Evolutionary conservation across 2,113 vertebrate genomes (phyloP).

Genomic region (Oxygymnocypris stewartii): DNA sequence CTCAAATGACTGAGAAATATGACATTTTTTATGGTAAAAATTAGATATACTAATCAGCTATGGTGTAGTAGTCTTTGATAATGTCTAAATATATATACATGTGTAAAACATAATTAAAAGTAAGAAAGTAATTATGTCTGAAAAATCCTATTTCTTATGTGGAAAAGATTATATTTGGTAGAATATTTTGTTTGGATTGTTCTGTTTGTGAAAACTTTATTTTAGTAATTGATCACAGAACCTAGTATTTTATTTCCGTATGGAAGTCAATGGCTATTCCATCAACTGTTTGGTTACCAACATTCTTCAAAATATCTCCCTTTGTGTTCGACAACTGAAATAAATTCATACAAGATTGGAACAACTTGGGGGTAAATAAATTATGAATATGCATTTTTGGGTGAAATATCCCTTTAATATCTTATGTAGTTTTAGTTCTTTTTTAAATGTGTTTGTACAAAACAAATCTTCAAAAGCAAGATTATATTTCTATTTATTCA

Average conservation of each 20-base stretch:
- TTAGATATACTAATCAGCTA: background rate
- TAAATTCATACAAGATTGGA: background rate
- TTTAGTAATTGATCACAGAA: too few species aligned
- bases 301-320: too few species aligned
- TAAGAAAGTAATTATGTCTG: background rate
- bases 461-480: background rate
- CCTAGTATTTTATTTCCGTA: too few species aligned
- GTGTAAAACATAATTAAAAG: background rate
- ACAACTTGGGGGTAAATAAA: background rate
- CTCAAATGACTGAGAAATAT: too few species aligned
- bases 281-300: too few species aligned
- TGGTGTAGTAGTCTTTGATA: background rate
- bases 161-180: too few species aligned
- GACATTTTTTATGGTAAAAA: too few species aligned
- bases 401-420: background rate
- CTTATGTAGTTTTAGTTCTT: background rate
- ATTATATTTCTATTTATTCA: background rate
- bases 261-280: too few species aligned
- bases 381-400: background rate
- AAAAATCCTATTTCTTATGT: background rate
- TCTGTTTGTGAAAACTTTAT: background rate
- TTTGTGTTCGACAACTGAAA: too few species aligned
- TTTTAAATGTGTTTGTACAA: background rate
- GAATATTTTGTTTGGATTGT: background rate
- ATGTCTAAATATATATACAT: background rate